A percentile compares a stretch with the other conserved stretches of the same genome.
phyloP scores from a whole-genome alignment of 2,797 vertebrate genomes.

The Cynopterus sphinx region DNA sequence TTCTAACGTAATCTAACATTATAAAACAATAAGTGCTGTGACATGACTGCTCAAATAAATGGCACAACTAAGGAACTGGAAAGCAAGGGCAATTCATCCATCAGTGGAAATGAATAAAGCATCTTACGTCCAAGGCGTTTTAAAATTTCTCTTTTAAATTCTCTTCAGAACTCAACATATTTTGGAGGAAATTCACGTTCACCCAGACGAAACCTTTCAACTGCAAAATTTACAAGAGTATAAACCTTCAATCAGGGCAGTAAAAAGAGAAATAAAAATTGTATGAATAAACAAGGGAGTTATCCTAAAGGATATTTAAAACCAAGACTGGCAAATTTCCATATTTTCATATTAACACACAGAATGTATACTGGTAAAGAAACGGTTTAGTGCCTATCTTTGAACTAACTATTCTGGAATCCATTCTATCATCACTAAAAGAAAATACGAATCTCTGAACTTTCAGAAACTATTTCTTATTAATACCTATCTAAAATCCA shows the following conservation, averaged over 20 bases:
- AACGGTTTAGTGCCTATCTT: neutral
- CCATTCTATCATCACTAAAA: neutral
- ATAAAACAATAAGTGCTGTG: conserved; percentile 4
- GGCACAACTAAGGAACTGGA: neutral
- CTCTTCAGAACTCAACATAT: conserved; percentile 21
- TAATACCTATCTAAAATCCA: neutral
- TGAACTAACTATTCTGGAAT: conserved; percentile 20
- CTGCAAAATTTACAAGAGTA: neutral
- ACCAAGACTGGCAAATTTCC: neutral
- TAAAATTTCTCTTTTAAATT: neutral
- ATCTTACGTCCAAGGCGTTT: conserved; percentile 37
- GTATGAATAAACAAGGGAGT: conserved; percentile 16
- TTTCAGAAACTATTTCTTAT: neutral
- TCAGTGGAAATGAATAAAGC: conserved; percentile 50
- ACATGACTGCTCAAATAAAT: conserved; percentile 39
- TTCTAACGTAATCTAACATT: conserved; percentile 1
- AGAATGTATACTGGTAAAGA: neutral
- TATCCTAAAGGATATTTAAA: neutral
- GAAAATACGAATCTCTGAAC: neutral
- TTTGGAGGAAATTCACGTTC: neutral
- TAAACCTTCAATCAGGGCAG: conserved; percentile 20
- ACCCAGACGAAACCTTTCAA: conserved; percentile 44
- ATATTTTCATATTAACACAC: neutral
- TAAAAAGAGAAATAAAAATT: conserved; percentile 47
- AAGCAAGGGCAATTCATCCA: neutral